Conservation (phyloP, 2,888 invertebrate species). For the Thyatira batis region DNA sequence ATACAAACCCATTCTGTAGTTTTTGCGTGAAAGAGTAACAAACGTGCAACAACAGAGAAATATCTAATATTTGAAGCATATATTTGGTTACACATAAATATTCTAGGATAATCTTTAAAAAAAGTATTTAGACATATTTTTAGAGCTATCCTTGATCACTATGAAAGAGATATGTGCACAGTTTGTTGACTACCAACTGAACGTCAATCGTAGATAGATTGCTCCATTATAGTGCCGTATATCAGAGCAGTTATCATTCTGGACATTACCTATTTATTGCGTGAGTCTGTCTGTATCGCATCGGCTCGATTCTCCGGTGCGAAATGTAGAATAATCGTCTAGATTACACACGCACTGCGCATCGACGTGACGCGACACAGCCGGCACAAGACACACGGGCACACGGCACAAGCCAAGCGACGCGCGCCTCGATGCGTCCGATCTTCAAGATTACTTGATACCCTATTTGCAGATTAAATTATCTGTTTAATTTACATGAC, state of each 20-base stretch:
- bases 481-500: neutral
- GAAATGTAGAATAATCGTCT: slow-evolving; percentile 30
- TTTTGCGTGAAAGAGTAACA: too few relatives aligned
- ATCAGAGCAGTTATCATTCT: neutral
- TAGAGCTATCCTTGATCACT: too few relatives aligned
- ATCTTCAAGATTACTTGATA: neutral
- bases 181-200: too few relatives aligned
- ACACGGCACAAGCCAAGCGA: slow-evolving; percentile 26
- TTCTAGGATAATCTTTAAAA: too few relatives aligned
- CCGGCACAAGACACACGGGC: slow-evolving; percentile 21
- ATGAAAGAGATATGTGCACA: too few relatives aligned
- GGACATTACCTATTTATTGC: neutral
- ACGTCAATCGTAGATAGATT: too few relatives aligned
- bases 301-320: slow-evolving; percentile 33
- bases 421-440: neutral
- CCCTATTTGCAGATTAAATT: neutral
- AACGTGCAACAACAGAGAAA: too few relatives aligned
- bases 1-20: too few relatives aligned
- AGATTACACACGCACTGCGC: slow-evolving; percentile 59
- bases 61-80: too few relatives aligned
- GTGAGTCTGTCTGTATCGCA: slow-evolving; percentile 5
- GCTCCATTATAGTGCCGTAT: too few relatives aligned
- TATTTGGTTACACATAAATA: too few relatives aligned
- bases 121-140: too few relatives aligned
- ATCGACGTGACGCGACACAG: slow-evolving; percentile 45